A percentile compares a stretch with the other conserved stretches of the same genome.
Conservation (phyloP, 2,113 vertebrate species). For the Planiliza haematocheilus region DNA sequence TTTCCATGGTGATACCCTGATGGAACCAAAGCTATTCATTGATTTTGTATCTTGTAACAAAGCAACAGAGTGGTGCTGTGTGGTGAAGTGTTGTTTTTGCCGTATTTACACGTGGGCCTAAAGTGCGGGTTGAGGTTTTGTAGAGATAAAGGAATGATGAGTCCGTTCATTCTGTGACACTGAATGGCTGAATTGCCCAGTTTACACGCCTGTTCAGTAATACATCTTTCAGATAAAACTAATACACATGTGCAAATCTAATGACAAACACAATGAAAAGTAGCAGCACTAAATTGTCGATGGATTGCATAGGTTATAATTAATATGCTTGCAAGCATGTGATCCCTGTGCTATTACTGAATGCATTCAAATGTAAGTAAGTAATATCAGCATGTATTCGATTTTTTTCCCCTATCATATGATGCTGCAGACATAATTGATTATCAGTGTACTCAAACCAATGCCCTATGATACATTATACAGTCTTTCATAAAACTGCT, state of each 20-base stretch:
- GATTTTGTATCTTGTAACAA: neutral
- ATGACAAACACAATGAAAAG: constrained; percentile 4
- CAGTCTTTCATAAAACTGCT: neutral
- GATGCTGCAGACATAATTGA: neutral
- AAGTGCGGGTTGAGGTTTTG: neutral
- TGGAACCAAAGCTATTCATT: constrained; percentile 11
- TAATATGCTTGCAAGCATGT: neutral
- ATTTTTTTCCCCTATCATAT: neutral
- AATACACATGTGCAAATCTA: neutral
- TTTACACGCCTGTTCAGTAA: neutral
- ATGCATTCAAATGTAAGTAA: neutral
- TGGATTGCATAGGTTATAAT: neutral
- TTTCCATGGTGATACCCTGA: constrained; percentile 55
- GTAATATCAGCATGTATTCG: neutral
- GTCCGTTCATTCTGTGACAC: neutral
- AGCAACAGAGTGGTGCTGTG: constrained; percentile 2
- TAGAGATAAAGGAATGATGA: neutral
- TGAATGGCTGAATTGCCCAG: neutral
- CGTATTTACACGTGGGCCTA: constrained; percentile 2
- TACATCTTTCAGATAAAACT: neutral
- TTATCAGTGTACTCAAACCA: neutral
- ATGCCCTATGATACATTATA: neutral
- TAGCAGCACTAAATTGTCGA: neutral
- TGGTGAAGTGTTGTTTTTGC: constrained; percentile 24
- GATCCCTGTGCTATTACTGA: neutral